Conservation (phyloP, 64 coral and sea anemone genomes). For the Stichodactyla helianthus region DNA sequence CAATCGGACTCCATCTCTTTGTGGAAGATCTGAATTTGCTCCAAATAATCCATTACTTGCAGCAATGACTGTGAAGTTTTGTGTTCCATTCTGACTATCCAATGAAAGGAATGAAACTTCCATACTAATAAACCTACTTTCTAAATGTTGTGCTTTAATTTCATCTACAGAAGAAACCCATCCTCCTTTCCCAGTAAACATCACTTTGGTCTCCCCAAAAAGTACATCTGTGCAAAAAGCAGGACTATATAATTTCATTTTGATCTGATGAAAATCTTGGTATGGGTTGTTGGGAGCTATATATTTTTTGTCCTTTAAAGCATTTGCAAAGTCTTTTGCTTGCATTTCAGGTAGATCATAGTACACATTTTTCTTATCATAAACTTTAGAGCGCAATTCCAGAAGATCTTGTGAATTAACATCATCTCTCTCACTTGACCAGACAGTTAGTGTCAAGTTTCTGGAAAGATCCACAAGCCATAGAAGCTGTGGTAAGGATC, state of each 20-base stretch:
- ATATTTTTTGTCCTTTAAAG: constrained; percentile 3
- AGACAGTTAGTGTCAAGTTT: constrained; percentile 65
- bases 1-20: not conserved
- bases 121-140: not conserved
- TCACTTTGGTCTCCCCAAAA: constrained; percentile 54
- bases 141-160: not conserved
- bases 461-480: constrained; percentile 69
- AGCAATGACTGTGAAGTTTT: not conserved
- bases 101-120: constrained; percentile 12
- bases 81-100: not conserved
- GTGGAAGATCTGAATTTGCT: not conserved
- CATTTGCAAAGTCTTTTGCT: constrained; percentile 40
- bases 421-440: constrained; percentile 39
- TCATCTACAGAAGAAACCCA: constrained; percentile 36
- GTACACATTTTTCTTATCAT: constrained; percentile 58
- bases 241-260: constrained; percentile 28
- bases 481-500: constrained; percentile 50
- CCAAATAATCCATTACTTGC: not conserved
- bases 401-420: constrained; percentile 42
- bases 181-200: constrained; percentile 71
- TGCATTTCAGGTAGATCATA: constrained; percentile 75
- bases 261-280: not conserved
- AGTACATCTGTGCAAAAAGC: constrained; percentile 45
- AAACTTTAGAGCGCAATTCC: constrained; percentile 21
- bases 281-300: not conserved